phyloP scores from a whole-genome alignment of 2,888 invertebrate genomes.

The Prosapia bicincta region DNA sequence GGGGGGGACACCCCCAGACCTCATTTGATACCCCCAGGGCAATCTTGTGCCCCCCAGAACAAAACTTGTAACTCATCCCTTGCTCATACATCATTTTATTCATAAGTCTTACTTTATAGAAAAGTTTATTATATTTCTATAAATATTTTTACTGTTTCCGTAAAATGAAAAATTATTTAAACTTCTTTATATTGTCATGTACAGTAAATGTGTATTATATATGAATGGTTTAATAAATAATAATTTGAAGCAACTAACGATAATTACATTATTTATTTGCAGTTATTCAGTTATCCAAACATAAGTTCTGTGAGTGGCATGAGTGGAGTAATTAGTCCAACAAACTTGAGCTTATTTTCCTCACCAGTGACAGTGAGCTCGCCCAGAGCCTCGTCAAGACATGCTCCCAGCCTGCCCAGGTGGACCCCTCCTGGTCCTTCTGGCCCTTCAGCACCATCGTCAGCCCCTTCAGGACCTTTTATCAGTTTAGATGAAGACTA shows the following conservation, averaged over 20 bases:
- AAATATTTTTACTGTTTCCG: too few relatives aligned
- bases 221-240: slow-evolving; percentile 1
- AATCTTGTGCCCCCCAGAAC: too few relatives aligned
- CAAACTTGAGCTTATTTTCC: slow-evolving; percentile 76
- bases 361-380: slow-evolving; percentile 63
- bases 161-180: too few relatives aligned
- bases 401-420: slow-evolving; percentile 42
- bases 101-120: too few relatives aligned
- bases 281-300: slow-evolving; percentile 92
- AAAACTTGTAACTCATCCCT: too few relatives aligned
- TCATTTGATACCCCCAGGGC: too few relatives aligned
- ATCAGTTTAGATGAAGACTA: slow-evolving; percentile 92
- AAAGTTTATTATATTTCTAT: too few relatives aligned
- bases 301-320: slow-evolving; percentile 74
- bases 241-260: background rate
- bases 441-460: slow-evolving; percentile 50
- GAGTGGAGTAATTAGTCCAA: slow-evolving; percentile 85
- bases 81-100: too few relatives aligned
- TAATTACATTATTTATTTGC: slow-evolving; percentile 45
- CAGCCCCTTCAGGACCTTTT: slow-evolving; percentile 67
- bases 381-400: slow-evolving; percentile 66
- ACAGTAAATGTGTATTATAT: slow-evolving; percentile 8
- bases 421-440: slow-evolving; percentile 43
- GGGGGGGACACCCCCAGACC: too few relatives aligned
- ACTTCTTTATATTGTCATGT: too few relatives aligned